Percentiles rank a stretch among this genome's conserved stretches.
Conservation (phyloP, 2,888 invertebrate species). For the Thera britannica region DNA sequence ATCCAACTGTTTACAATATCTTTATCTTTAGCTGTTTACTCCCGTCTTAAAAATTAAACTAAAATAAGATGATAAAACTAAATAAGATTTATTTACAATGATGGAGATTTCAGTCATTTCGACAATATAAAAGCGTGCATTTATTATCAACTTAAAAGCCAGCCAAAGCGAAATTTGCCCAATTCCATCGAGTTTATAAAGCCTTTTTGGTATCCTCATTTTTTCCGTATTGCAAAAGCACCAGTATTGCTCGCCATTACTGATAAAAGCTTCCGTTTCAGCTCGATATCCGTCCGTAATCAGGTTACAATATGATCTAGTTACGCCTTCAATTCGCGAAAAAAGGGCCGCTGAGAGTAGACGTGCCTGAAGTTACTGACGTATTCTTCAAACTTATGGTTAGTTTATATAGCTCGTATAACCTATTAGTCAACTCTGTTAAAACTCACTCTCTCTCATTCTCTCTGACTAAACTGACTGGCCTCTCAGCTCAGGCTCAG, state of each 20-base stretch:
- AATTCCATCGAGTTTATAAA: conserved; percentile 15
- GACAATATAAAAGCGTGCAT: neutral
- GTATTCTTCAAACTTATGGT: neutral
- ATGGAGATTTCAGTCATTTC: too few species aligned
- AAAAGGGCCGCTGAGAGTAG: conserved; percentile 53
- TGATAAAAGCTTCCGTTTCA: conserved; percentile 71
- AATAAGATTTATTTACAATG: too few species aligned
- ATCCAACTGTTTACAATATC: too few species aligned
- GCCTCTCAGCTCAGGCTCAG: too few species aligned
- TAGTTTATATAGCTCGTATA: neutral
- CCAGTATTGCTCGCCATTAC: conserved; percentile 66
- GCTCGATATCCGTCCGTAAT: conserved; percentile 64
- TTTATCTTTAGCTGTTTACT: too few species aligned
- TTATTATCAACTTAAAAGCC: neutral
- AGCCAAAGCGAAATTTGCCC: conserved; percentile 6
- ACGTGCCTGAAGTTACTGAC: conserved; percentile 13
- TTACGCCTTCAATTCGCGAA: conserved; percentile 68
- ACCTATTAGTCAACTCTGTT: neutral
- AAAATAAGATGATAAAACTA: too few species aligned
- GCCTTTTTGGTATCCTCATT: conserved; percentile 5
- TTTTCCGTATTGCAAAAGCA: conserved; percentile 36
- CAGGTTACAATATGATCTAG: conserved; percentile 79
- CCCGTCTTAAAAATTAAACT: too few species aligned
- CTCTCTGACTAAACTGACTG: too few species aligned
- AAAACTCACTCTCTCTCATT: too few species aligned